phyloP scores from a whole-genome alignment of 2,797 vertebrate genomes.

The Xiphophorus birchmanni region DNA sequence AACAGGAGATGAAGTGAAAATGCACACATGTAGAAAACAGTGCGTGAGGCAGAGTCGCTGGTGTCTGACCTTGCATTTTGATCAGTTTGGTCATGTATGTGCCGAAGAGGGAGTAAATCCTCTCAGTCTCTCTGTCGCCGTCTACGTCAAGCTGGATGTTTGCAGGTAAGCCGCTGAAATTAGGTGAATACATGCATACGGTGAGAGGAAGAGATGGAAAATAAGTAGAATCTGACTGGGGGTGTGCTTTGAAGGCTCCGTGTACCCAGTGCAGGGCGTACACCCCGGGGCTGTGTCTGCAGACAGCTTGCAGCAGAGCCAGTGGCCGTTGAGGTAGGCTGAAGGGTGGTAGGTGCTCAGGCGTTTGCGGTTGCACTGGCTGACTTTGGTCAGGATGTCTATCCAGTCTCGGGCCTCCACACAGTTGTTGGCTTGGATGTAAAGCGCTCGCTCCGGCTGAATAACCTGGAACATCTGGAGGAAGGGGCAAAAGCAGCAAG shows the following conservation, averaged over 20 bases:
- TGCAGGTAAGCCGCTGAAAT: conserved; percentile 90
- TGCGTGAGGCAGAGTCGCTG: not conserved
- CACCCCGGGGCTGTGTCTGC: conserved; percentile 90
- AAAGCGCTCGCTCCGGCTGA: conserved; percentile 94
- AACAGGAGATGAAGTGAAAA: conserved; percentile 2
- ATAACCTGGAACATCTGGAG: conserved; percentile 98
- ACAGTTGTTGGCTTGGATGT: conserved; percentile 98
- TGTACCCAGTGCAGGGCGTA: conserved; percentile 94
- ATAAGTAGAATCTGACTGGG: conserved; percentile 8
- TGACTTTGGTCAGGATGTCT: conserved; percentile 98
- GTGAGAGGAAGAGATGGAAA: conserved; percentile 22
- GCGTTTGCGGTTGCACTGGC: conserved; percentile 96
- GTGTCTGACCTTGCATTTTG: conserved; percentile 94
- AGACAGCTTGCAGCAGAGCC: conserved; percentile 95
- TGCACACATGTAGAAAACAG: not conserved
- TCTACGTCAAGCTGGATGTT: conserved; percentile 98
- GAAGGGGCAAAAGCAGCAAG: not conserved
- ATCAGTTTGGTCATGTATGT: conserved; percentile 93
- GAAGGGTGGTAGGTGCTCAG: conserved; percentile 96
- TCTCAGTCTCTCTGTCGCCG: conserved; percentile 95
- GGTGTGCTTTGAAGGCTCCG: not conserved
- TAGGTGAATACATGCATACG: conserved; percentile 14
- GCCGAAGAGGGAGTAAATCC: conserved; percentile 95
- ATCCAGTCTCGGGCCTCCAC: conserved; percentile 99
- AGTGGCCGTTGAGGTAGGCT: conserved; percentile 97